These are phyloP conservation scores for Tarsius wallacei DNA, from an alignment of 2,797 vertebrate genomes.

Conservation along the genomic window DNA sequence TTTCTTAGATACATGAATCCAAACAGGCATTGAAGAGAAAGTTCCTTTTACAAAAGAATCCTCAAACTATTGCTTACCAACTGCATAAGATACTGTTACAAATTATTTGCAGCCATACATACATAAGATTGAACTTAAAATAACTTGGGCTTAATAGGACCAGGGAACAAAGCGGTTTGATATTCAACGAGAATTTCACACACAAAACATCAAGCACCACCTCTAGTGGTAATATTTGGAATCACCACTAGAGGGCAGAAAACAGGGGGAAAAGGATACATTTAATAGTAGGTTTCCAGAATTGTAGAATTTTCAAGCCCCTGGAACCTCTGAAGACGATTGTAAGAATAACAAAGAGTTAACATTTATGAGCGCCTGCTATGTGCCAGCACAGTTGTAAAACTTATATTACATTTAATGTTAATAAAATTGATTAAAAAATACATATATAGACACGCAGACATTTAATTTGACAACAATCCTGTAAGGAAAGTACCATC, in stretches of 20 bases:
- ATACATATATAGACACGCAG: neutral
- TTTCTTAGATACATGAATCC: neutral
- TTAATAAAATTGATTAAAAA: neutral
- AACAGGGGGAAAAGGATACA: neutral
- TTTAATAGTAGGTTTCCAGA: neutral
- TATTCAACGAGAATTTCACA: neutral
- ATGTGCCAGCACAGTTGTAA: neutral
- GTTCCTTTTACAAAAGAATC: neutral
- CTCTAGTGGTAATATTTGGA: neutral
- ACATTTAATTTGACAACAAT: neutral
- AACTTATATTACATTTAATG: neutral
- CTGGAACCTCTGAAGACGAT: neutral
- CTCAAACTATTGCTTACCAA: neutral
- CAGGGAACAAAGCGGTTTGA: neutral
- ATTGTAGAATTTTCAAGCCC: neutral
- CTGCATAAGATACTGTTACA: neutral
- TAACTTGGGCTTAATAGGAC: neutral
- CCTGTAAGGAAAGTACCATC: neutral
- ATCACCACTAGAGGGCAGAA: constrained; percentile 80
- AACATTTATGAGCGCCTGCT: neutral
- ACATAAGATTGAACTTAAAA: neutral
- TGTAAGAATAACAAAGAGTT: neutral
- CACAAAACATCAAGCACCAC: neutral
- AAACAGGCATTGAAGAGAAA: neutral
- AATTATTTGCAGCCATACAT: neutral